phyloP scores from a whole-genome alignment of 1,140 invertebrate genomes.

The Brachionus manjavacas region DNA sequence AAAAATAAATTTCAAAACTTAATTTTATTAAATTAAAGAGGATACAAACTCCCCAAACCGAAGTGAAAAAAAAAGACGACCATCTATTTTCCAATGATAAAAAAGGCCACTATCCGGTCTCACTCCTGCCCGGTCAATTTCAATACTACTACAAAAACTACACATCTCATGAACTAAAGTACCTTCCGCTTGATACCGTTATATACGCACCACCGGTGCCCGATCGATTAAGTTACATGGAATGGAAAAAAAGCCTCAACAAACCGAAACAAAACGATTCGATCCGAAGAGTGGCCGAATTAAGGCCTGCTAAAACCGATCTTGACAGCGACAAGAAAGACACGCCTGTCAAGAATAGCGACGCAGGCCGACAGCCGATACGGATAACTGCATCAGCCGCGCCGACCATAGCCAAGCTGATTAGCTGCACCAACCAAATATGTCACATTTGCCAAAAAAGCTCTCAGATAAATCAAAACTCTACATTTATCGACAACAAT shows the following conservation, averaged over 20 bases:
- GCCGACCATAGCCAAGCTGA: slow-evolving; percentile 57
- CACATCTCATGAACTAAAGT: slow-evolving; percentile 66
- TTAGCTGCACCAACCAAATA: slow-evolving; percentile 35
- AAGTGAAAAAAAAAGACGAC: not conserved
- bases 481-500: slow-evolving; percentile 52
- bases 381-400: slow-evolving; percentile 58
- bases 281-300: not conserved
- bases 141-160: slow-evolving; percentile 57
- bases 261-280: not conserved
- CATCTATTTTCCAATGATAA: slow-evolving; percentile 48
- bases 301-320: slow-evolving; percentile 35
- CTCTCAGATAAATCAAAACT: slow-evolving; percentile 46
- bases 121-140: slow-evolving; percentile 85
- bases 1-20: not conserved
- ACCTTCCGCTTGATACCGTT: slow-evolving; percentile 84
- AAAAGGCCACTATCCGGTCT: slow-evolving; percentile 76
- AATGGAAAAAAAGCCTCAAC: not conserved
- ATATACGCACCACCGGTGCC: slow-evolving; percentile 68
- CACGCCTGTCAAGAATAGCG: slow-evolving; percentile 42
- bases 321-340: slow-evolving; percentile 35
- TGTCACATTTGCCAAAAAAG: slow-evolving; percentile 59
- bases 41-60: not conserved
- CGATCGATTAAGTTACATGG: slow-evolving; percentile 3
- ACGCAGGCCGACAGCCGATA: slow-evolving; percentile 46
- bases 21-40: not conserved